Conservation (phyloP, 2,113 vertebrate species). For the Labrus mixtus region DNA sequence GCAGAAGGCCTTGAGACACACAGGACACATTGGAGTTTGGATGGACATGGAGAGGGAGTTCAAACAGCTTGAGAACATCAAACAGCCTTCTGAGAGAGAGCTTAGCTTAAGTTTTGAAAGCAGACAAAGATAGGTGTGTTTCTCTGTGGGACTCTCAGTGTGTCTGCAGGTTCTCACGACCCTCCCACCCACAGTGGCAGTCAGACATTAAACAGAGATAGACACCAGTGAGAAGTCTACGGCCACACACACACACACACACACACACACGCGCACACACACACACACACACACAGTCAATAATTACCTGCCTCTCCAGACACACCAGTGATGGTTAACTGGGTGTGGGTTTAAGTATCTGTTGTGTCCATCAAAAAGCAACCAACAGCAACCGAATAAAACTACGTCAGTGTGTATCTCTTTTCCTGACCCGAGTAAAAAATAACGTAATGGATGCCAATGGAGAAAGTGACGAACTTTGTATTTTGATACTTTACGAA, state of each 20-base stretch:
- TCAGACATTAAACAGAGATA: slow-evolving; percentile 69
- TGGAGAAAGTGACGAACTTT: neutral
- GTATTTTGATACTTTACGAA: neutral
- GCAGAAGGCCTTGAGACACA: slow-evolving; percentile 16
- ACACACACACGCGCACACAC: slow-evolving; percentile 21
- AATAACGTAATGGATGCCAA: neutral
- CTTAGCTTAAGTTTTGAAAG: slow-evolving; percentile 10
- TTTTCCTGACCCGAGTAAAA: neutral
- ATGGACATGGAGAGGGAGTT: slow-evolving; percentile 45
- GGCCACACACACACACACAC: slow-evolving; percentile 20
- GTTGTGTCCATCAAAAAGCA: slow-evolving; percentile 26
- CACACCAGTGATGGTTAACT: slow-evolving; percentile 38
- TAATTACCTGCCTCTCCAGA: slow-evolving; percentile 64
- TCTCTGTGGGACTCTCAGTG: slow-evolving; percentile 20
- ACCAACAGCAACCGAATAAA: neutral
- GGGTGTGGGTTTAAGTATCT: slow-evolving; percentile 14
- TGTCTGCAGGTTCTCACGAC: slow-evolving; percentile 53
- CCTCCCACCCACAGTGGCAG: slow-evolving; percentile 12
- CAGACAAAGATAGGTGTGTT: slow-evolving; percentile 63
- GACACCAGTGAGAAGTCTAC: slow-evolving; percentile 31
- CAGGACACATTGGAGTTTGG: neutral
- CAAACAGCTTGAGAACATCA: too few species aligned
- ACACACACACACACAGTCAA: slow-evolving; percentile 34
- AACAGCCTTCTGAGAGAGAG: neutral
- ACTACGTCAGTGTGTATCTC: neutral